Base-by-base conservation (phyloP, 2,113 vertebrate genomes). In the Pyrgilauda ruficollis region DNA sequence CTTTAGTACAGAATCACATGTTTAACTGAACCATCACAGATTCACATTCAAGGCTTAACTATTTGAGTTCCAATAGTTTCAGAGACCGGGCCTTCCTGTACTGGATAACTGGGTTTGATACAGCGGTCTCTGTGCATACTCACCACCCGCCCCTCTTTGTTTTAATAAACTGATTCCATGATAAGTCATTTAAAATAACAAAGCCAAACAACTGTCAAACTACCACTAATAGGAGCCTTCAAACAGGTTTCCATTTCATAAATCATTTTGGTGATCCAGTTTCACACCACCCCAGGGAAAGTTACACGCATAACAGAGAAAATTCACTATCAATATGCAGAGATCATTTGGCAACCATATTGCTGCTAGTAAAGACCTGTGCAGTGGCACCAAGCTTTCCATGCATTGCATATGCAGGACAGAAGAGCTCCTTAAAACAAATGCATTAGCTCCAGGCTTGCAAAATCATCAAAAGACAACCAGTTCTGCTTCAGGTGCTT, bases 181-280 rank as follows among this genome's bases (percentile, higher is more conserved):
- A 91, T 91, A 96, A 87, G 73, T 39, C 0, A 1, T 78, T 96
- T 95, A 91, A 87, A 96, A 73, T 91, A 93, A 96, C 74, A 93
- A 93, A 87, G 87, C 33, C 78, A 80, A 94, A 76, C 93, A 95
- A 87, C 78, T 87, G 81, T 91, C 89, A 93, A 89, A 79, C 53
- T 63, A 93, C 53, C 66, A 66, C 89, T 94, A 91, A 89, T 39
- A 50, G 0, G 35, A 87, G 46, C 41, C 76, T 91, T 76, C 81
- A 69, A 96, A 93, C 70, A 83, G n/a, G 31, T 76, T 94, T 94
- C 81, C 74, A 90, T 91, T 93, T 85, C 70, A 96, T 94, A 93
- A 93, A 95, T 91, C 53, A 84, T 31, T 89, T 77, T 0, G 1
- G 82, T 85, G 62, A 95, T 87, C 89, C 30, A 73, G 66, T 85